phyloP scores from a whole-genome alignment of 2,797 vertebrate species.

The Neosilurus mollespiculum region DNA sequence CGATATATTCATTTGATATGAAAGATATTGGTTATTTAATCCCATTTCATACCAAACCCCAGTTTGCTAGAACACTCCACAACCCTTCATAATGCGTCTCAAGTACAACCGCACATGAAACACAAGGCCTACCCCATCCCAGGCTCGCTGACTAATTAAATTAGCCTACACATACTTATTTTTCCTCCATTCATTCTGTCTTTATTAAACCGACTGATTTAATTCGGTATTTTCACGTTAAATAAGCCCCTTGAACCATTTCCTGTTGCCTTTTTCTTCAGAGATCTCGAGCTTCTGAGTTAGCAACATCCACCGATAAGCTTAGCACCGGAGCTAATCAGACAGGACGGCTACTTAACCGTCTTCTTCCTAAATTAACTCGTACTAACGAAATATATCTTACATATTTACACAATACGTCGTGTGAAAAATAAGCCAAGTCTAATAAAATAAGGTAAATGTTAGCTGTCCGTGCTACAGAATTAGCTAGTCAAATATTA shows the following conservation, averaged over 20 bases:
- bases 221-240: neutral
- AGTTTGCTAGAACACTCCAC: neutral
- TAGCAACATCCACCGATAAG: neutral
- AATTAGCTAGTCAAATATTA: conserved; percentile 23
- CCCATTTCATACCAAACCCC: neutral
- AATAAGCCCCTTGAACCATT: neutral
- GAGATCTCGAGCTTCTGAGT: neutral
- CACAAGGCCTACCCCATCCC: conserved; percentile 26
- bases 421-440: neutral
- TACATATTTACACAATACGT: neutral
- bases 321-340: neutral
- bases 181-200: neutral
- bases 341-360: neutral
- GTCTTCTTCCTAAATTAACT: neutral
- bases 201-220: too few species aligned
- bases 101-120: conserved; percentile 14
- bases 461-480: neutral
- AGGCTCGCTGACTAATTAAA: neutral
- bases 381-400: neutral
- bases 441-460: too few species aligned
- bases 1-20: neutral
- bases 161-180: neutral
- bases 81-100: neutral
- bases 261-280: too few species aligned
- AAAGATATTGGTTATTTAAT: neutral